A percentile compares a stretch with the other conserved stretches of the same genome.
phyloP scores from a whole-genome alignment of 2,113 vertebrate species.

The Amia ocellicauda region DNA sequence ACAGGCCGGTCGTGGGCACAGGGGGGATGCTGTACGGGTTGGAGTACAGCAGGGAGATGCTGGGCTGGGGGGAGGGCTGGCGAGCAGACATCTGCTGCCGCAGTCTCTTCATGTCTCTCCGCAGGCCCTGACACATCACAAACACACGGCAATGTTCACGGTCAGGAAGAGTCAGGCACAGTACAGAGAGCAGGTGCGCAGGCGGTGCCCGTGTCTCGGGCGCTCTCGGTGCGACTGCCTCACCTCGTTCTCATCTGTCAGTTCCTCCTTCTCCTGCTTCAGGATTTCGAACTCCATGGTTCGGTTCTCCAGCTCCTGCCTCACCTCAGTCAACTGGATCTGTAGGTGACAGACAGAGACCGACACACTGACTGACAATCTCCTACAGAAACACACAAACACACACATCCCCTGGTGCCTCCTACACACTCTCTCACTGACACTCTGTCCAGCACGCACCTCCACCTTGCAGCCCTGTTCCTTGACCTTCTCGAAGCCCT shows the following conservation, averaged over 20 bases:
- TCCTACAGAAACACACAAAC: neutral
- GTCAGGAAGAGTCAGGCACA: no score
- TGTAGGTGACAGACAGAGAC: slow-evolving; percentile 25
- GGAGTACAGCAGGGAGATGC: neutral
- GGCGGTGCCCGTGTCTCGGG: neutral
- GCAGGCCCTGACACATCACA: slow-evolving; percentile 38
- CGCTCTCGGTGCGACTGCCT: neutral
- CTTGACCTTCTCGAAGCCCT: accelerated
- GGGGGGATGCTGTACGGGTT: slow-evolving; percentile 10
- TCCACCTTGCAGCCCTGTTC: slow-evolving; percentile 32
- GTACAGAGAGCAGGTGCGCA: no score
- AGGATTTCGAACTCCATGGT: slow-evolving; percentile 2
- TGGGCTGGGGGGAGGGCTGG: neutral
- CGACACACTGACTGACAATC: neutral
- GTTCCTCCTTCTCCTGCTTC: slow-evolving; percentile 39
- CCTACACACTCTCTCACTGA: no score
- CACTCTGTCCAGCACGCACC: slow-evolving; percentile 44
- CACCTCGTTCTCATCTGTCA: slow-evolving; percentile 50
- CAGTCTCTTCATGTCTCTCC: slow-evolving; percentile 24
- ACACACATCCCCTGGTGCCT: neutral
- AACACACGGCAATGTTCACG: no score
- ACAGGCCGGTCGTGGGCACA: neutral
- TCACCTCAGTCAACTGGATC: slow-evolving; percentile 38
- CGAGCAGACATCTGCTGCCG: slow-evolving; percentile 14
- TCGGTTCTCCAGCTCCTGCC: slow-evolving; percentile 29